These are phyloP conservation scores for Drosophila demipolita DNA, from an alignment of 2,888 invertebrate species.

Conservation along the genomic window DNA sequence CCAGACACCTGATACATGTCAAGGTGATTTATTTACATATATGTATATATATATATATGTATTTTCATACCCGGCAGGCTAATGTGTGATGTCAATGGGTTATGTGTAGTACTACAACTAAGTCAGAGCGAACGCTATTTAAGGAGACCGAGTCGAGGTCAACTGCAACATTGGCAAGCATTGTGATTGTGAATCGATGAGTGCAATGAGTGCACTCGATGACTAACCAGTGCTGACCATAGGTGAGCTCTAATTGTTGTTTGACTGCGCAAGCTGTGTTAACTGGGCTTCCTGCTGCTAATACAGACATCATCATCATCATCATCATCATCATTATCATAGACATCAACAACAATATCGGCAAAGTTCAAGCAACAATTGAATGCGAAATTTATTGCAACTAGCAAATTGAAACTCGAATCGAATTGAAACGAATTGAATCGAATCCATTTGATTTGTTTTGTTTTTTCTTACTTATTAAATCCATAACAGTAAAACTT, in stretches of 20 bases:
- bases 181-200: conserved; percentile 43
- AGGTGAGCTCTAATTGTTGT: conserved; percentile 36
- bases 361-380: conserved; percentile 71
- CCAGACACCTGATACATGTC: conserved; percentile 78
- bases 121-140: conserved; percentile 69
- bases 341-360: conserved; percentile 21
- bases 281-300: conserved; percentile 74
- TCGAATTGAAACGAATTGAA: conserved; percentile 49
- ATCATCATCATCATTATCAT: conserved; percentile 1
- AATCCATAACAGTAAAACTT: conserved; percentile 47
- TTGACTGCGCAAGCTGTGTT: conserved; percentile 8
- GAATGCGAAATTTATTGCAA: conserved; percentile 76
- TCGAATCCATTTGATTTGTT: conserved; percentile 35
- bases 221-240: conserved; percentile 45
- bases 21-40: conserved; percentile 56
- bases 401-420: conserved; percentile 45
- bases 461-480: conserved; percentile 48
- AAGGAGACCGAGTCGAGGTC: conserved; percentile 74
- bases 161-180: conserved; percentile 30
- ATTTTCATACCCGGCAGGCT: conserved; percentile 28
- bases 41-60: conserved; percentile 8
- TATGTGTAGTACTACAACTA: conserved; percentile 51
- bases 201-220: conserved; percentile 22
- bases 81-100: conserved; percentile 38
- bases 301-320: conserved; percentile 63